These are phyloP conservation scores for Microcebus tavaratra DNA, from an alignment of 2,113 vertebrate species.

Conservation along the genomic window DNA sequence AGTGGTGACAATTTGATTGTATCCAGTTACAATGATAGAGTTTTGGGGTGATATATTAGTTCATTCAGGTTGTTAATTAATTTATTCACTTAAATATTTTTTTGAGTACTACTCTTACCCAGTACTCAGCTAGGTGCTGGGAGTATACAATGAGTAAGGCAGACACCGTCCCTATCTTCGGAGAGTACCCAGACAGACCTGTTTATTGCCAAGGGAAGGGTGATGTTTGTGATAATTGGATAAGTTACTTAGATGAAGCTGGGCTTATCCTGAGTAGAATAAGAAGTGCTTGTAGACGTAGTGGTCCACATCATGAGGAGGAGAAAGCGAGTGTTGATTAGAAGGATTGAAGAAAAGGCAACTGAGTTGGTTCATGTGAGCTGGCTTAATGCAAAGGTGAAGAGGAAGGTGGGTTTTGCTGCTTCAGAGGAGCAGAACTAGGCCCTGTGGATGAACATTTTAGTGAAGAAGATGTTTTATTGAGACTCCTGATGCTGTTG, in stretches of 20 bases:
- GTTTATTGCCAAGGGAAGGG: neutral
- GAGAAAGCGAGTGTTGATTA: neutral
- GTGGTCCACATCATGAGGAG: neutral
- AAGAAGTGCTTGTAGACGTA: neutral
- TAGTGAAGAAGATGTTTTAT: neutral
- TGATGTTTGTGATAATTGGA: neutral
- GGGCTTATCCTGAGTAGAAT: neutral
- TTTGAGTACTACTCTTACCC: neutral
- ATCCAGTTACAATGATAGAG: neutral
- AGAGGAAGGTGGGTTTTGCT: neutral
- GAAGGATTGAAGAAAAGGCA: neutral
- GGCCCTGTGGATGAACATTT: neutral
- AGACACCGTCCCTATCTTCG: neutral
- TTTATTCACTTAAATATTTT: slow-evolving; percentile 30
- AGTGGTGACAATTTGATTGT: neutral
- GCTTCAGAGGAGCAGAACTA: neutral
- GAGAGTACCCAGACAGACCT: neutral
- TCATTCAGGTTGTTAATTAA: neutral
- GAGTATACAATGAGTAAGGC: neutral
- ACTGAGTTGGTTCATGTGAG: neutral
- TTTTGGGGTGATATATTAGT: neutral
- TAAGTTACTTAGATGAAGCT: neutral
- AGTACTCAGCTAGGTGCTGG: neutral
- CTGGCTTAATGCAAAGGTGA: neutral
- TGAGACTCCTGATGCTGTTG: neutral